A percentile compares a stretch with the other conserved stretches of the same genome.
Conservation (phyloP, 2,797 vertebrate species). For the Alca torda region DNA sequence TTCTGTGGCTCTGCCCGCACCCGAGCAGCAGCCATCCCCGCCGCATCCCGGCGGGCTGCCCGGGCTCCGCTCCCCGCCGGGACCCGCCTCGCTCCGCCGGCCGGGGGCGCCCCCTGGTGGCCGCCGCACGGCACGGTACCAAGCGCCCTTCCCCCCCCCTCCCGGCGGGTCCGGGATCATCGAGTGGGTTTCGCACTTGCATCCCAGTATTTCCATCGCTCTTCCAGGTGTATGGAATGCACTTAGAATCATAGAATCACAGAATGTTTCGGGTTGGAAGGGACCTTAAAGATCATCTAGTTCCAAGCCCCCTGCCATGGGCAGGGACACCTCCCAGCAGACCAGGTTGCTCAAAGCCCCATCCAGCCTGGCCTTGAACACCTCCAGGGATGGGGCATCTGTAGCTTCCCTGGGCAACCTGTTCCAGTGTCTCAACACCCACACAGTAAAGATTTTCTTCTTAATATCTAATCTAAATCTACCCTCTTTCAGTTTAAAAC, state of each 20-base stretch:
- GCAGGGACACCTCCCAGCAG: neutral
- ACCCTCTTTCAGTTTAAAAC: neutral
- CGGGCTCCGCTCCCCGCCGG: neutral
- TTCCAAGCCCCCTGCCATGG: neutral
- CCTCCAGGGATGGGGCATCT: neutral
- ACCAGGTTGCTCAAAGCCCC: neutral
- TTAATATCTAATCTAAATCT: neutral
- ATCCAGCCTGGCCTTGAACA: neutral
- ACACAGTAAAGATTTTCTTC: neutral
- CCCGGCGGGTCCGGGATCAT: rapidly evolving
- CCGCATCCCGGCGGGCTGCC: neutral
- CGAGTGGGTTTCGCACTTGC: rapidly evolving
- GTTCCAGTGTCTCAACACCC: neutral
- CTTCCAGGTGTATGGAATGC: neutral
- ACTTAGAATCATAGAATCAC: neutral
- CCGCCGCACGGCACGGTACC: neutral
- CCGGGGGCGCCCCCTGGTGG: neutral
- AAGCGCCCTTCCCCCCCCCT: too few species aligned
- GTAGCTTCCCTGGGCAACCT: neutral
- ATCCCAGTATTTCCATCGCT: rapidly evolving
- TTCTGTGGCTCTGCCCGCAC: rapidly evolving
- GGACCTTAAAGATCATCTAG: neutral
- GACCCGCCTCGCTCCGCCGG: neutral
- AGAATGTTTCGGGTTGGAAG: neutral
- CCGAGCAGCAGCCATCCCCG: neutral